These are phyloP conservation scores for Adrianichthys oophorus DNA, from an alignment of 2,797 vertebrate genomes.

Conservation along the genomic window DNA sequence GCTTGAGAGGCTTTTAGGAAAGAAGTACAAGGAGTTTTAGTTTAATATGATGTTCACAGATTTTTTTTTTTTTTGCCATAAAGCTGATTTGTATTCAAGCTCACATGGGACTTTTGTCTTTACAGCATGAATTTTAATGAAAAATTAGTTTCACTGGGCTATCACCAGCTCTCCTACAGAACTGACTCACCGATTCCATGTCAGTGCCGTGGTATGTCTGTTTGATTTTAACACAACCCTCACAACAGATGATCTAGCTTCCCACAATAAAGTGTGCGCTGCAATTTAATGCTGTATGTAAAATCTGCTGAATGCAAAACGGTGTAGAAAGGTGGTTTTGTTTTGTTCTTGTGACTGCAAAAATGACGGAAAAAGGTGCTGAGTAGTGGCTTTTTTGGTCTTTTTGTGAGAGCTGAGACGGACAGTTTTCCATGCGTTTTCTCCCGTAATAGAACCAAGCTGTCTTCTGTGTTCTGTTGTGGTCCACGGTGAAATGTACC, in stretches of 20 bases:
- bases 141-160: slow-evolving; percentile 44
- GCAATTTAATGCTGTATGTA: slow-evolving; percentile 10
- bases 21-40: slow-evolving; percentile 28
- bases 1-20: slow-evolving; percentile 19
- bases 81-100: slow-evolving; percentile 48
- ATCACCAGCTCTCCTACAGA: slow-evolving; percentile 36
- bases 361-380: slow-evolving; percentile 25
- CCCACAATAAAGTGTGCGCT: not conserved
- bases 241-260: slow-evolving; percentile 3
- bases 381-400: slow-evolving; percentile 38
- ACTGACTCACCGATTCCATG: slow-evolving; percentile 25
- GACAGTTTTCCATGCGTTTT: slow-evolving; percentile 45
- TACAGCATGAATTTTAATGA: slow-evolving; percentile 54
- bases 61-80: slow-evolving; percentile 14
- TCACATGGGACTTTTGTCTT: slow-evolving; percentile 52
- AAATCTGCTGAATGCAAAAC: slow-evolving; percentile 3
- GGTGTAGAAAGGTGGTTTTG: slow-evolving; percentile 15
- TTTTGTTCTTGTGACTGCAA: slow-evolving; percentile 39
- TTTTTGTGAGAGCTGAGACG: slow-evolving; percentile 41
- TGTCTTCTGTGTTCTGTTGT: slow-evolving; percentile 41
- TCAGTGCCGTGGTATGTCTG: slow-evolving; percentile 1
- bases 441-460: slow-evolving; percentile 42
- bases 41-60: slow-evolving; percentile 40
- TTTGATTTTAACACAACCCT: slow-evolving; percentile 31
- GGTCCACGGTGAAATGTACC: slow-evolving; percentile 65